Evolutionary conservation across 1,140 invertebrate genomes (phyloP), one percentile per base, ranked within the genome.

Genomic region (Chelonus insularis): DNA sequence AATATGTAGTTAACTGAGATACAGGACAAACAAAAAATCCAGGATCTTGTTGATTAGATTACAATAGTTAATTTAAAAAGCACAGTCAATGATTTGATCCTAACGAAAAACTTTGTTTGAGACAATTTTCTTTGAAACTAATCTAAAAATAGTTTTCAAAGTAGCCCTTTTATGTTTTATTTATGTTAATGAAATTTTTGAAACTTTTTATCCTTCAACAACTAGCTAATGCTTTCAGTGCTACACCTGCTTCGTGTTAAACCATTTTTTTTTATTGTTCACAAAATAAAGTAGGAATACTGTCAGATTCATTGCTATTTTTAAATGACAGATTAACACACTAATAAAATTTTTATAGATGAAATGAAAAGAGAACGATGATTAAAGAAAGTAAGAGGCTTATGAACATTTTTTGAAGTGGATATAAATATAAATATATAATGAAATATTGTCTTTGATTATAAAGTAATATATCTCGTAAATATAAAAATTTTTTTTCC

Each of bases 11-110:
- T 51, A 18, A 51, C 32, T 32, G 16, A 34, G 29, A 47, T 59
- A 34, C 21, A 36, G 14, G 7, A 3, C 3, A 29, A 29, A 29
- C 7, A 29, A 37, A 20, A 50, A 58, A 68, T 58, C 63, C 58
- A 3, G 47, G 43, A 36, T 57, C 64, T 68, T 60, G 64, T 58
- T 68, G 66, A 71, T 71, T 69, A 68, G 70, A 70, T 71, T 71
- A 64, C 63, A 61, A 66, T 62, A 61, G 68, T 70, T 70, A 68
- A 71, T 65, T 69, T 59, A 18, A 43, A 62, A 48, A 41, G 54
- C 57, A 45, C 51, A 45, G 39, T 41, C 34, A 55, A 43, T 34
- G 47, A 23, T 43, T 23, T 34, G 57, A 65, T 67, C 56, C 58
- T 20, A 37, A 47, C 54, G 62, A 65, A 65, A 47, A 50, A 59